phyloP scores from a whole-genome alignment of 2,113 vertebrate species.

The Mesitornis unicolor region DNA sequence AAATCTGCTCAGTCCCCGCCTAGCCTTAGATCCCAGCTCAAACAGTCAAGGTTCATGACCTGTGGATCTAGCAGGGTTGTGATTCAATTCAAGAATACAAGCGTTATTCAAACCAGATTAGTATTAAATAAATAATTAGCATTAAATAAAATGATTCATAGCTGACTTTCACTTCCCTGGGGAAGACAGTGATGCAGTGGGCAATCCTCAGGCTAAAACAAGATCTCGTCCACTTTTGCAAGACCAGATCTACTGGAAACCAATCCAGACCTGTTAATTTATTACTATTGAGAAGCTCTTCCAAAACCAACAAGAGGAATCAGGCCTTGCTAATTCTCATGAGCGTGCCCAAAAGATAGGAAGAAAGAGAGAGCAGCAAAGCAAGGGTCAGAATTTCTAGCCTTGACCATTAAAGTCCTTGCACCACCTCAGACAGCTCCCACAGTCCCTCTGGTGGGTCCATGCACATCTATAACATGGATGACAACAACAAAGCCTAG shows the following conservation, averaged over 20 bases:
- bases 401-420: not conserved
- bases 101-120: constrained; percentile 1
- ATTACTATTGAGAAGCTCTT: not conserved
- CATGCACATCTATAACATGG: not conserved
- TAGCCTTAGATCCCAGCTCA: not conserved
- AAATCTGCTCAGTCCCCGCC: not conserved
- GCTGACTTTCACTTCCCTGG: not conserved
- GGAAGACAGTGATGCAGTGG: not conserved
- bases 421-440: not conserved
- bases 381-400: not conserved
- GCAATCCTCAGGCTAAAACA: not conserved
- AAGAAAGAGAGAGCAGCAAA: not conserved
- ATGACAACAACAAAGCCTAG: not conserved
- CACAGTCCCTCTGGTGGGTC: not conserved
- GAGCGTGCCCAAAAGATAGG: not conserved
- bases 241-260: not conserved
- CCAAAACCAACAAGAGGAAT: not conserved
- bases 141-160: not conserved
- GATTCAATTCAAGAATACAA: not conserved
- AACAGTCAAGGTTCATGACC: not conserved
- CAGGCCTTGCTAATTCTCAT: not conserved
- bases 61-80: not conserved
- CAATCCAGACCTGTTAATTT: not conserved
- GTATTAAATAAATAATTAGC: not conserved
- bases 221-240: not conserved